A percentile compares a stretch with the other conserved stretches of the same genome.
Conservation (phyloP, 2,113 vertebrate species). For the Menura novaehollandiae region DNA sequence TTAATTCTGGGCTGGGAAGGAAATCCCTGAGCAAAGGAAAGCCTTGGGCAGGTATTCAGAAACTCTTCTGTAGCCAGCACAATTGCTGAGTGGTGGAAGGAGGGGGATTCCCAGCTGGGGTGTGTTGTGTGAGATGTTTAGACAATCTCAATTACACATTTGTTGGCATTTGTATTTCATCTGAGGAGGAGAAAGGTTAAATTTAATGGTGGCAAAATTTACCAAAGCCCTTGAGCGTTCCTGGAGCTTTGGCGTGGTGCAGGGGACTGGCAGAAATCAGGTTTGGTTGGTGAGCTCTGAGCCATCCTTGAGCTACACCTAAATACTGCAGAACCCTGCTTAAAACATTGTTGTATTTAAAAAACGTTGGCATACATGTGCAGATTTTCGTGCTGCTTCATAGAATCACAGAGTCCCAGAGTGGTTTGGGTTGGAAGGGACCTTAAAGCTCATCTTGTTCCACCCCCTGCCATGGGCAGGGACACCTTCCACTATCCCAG, state of each 20-base stretch:
- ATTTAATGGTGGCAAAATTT: not conserved
- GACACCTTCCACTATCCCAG: not conserved
- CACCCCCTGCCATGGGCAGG: not conserved
- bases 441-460: not conserved
- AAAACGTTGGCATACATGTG: rapidly evolving
- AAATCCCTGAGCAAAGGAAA: not conserved
- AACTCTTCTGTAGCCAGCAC: not conserved
- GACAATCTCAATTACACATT: not conserved
- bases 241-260: rapidly evolving
- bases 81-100: rapidly evolving
- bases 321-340: not conserved
- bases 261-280: not conserved
- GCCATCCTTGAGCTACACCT: not conserved
- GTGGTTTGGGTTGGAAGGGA: not conserved
- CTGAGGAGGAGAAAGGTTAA: not conserved
- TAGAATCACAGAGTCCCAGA: not conserved
- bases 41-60: not conserved
- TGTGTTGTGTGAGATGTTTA: not conserved
- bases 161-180: not conserved
- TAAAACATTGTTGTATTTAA: not conserved
- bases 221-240: rapidly evolving
- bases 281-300: not conserved
- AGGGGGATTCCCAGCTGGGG: not conserved
- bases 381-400: not conserved
- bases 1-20: not conserved